phyloP scores from a whole-genome alignment of 2,113 vertebrate species.

The Anser brachyrhynchus region DNA sequence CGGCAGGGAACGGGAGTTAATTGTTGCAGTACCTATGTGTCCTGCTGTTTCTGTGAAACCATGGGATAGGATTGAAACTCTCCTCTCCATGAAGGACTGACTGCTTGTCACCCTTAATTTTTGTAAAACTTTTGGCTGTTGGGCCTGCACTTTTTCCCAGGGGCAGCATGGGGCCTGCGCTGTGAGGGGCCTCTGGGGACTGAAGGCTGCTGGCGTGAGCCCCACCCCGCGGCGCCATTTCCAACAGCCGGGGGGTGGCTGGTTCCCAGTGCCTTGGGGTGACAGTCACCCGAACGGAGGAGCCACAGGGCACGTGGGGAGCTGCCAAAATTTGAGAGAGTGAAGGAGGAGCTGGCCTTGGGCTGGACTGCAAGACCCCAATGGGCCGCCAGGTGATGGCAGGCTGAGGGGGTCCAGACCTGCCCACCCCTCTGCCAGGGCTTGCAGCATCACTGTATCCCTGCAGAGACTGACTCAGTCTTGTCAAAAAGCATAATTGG shows the following conservation, averaged over 20 bases:
- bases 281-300: no score
- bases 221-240: no score
- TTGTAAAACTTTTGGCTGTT: fast-evolving
- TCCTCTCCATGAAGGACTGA: no score
- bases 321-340: fast-evolving
- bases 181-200: neutral
- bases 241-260: neutral
- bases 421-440: neutral
- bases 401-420: neutral
- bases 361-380: fast-evolving
- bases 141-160: neutral
- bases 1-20: neutral
- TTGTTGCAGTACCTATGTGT: neutral
- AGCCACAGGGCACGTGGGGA: fast-evolving
- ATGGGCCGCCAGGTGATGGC: neutral
- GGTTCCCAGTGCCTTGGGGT: no score
- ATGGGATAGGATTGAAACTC: neutral
- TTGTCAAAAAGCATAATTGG: fast-evolving
- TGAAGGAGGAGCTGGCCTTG: neutral
- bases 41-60: fast-evolving
- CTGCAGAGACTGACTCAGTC: fast-evolving
- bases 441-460: fast-evolving
- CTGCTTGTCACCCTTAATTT: neutral
- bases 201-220: neutral
- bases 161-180: no score